Base-by-base conservation (phyloP, 2,888 invertebrate species). In the Drosophila paucipuncta region DNA sequence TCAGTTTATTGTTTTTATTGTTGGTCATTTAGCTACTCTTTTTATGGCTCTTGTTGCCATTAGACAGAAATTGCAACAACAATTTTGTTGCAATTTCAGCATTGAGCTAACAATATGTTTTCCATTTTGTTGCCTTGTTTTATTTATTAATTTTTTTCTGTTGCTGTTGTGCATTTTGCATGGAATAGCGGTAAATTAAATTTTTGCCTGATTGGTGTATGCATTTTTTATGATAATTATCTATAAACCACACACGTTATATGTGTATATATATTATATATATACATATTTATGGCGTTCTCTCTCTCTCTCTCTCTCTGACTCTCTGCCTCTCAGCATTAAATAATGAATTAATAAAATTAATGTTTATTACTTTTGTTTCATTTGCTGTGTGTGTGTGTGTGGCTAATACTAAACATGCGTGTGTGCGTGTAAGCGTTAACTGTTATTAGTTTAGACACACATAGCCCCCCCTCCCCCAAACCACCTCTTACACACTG, bases 171-270 rank as follows among this genome's bases (percentile, higher is more conserved):
- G 43, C 43, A 55, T 60, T 58, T 69, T 49, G 59, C 67, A 69
- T 49, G 49, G 50, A 74, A 74, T 69, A 68, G 63, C 66, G 58
- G 59, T 58, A 83, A 83, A 84, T 85, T 74, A 66, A 89, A 85
- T 89, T 85, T 60, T 9, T 22, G 80, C 61, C 61, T 77, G 73
- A 85, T 85, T 85, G 83, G 43, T 60, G 53, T 54, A 60, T 85
- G 77, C 80, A 85, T 85, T 83, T 89, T 83, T 75, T 76, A 85
- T 83, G 72, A 35, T 57, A 62, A 65, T 60, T 53, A 43, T 22
- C 54, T 33, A 28, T 37, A 63, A 22, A 3, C 18, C 22, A 30
- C 22, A 25, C 13, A 16, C 47, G 13, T 41, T 41, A 10, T 5
- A 30, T 9, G 54, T 6, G 16, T 10, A 41, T 13, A 37, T 37